phyloP scores from a whole-genome alignment of 2,113 vertebrate genomes.

The Zosterops borbonicus region DNA sequence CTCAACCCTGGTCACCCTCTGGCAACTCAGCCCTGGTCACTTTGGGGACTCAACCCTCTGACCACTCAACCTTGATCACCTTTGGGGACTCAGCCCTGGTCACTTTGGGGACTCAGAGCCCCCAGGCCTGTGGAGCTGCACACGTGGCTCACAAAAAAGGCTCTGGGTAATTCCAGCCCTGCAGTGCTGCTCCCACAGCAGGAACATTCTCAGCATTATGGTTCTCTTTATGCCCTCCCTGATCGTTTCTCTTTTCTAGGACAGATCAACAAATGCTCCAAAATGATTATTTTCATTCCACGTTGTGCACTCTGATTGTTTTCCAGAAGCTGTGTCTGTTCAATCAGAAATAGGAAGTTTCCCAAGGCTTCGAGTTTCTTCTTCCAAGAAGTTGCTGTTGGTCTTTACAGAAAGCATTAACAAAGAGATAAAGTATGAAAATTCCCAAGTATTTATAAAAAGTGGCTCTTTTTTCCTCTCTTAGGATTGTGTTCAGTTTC shows the following conservation, averaged over 20 bases:
- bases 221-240: rapidly evolving
- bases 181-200: neutral
- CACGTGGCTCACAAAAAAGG: neutral
- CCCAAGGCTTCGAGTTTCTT: neutral
- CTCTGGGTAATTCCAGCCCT: neutral
- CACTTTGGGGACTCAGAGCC: no score
- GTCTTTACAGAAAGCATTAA: neutral
- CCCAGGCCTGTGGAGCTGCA: neutral
- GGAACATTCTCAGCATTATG: neutral
- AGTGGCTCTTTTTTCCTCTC: neutral
- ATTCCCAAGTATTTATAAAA: neutral
- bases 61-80: no score
- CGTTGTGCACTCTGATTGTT: neutral
- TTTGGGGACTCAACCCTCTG: no score
- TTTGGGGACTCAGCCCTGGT: no score
- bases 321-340: neutral
- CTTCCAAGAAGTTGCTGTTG: neutral
- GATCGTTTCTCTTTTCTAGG: neutral
- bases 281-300: neutral
- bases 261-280: neutral
- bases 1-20: no score
- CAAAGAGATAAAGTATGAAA: rapidly evolving
- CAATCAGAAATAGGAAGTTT: neutral
- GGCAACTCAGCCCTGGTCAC: no score
- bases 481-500: neutral